Percentiles rank a stretch among this genome's conserved stretches.
Conservation (phyloP, 2,888 invertebrate genomes). For the Pantelozetes paolii region DNA sequence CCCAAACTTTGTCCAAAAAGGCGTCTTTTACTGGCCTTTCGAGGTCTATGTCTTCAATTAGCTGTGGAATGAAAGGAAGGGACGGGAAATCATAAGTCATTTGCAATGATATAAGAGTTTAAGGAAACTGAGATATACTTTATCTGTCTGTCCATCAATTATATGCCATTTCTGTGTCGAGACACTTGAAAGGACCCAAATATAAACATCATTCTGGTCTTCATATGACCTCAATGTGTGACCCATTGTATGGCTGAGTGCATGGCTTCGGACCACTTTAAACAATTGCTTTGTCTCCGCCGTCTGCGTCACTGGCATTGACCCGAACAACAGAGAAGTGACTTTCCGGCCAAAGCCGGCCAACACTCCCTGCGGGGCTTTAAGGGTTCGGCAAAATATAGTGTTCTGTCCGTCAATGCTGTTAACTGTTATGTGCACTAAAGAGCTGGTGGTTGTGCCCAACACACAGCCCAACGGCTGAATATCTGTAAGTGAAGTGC, state of each 20-base stretch:
- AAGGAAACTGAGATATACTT: too few species aligned
- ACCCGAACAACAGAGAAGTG: slow-evolving; percentile 73
- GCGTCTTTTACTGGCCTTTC: slow-evolving; percentile 67
- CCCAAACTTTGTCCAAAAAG: slow-evolving; percentile 66
- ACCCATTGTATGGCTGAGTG: slow-evolving; percentile 48
- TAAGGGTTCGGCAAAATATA: slow-evolving; percentile 52
- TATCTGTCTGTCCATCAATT: slow-evolving; percentile 57
- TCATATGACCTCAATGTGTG: too few species aligned
- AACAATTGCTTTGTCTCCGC: slow-evolving; percentile 59
- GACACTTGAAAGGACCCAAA: slow-evolving; percentile 39
- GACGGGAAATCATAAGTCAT: background rate
- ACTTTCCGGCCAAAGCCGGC: slow-evolving; percentile 79
- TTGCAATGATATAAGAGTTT: background rate
- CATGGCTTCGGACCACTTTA: slow-evolving; percentile 60
- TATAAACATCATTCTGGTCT: slow-evolving; percentile 47
- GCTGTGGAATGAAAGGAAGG: slow-evolving; percentile 50
- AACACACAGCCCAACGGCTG: slow-evolving; percentile 69
- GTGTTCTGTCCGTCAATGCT: slow-evolving; percentile 64
- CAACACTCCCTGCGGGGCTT: slow-evolving; percentile 57
- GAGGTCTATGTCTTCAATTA: slow-evolving; percentile 70
- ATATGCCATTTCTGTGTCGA: slow-evolving; percentile 42
- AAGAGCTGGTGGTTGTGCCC: slow-evolving; percentile 84
- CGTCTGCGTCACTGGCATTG: slow-evolving; percentile 52
- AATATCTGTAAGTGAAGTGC: slow-evolving; percentile 52
- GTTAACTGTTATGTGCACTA: slow-evolving; percentile 65